Evolutionary conservation across 2,113 vertebrate species (phyloP), one percentile per base, ranked within the genome.

Genomic region (Coptodon bakossiorum): DNA sequence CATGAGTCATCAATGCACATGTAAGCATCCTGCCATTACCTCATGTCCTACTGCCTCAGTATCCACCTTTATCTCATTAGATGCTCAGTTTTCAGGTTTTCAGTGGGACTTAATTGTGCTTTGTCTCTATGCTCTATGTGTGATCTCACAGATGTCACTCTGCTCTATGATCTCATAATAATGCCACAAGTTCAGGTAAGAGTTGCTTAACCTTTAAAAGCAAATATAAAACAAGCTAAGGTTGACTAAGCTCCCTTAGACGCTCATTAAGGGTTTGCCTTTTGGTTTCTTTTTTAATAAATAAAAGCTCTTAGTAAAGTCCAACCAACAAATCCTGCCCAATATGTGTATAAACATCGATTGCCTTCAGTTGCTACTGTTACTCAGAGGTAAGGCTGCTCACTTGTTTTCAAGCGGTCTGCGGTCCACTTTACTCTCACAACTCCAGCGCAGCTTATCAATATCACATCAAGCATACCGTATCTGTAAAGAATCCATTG

Each of bases 401-500:
- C 66, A 89, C 86, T 86, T 87, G 16, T 84, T 11, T 19, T 45
- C 38, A 6, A 73, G 66, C 4, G 40, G 29, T 54, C 24, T 40
- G 17, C 4, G 12, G 22, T 50, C 24, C 9, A 6, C 43, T 7
- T 34, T 45, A 83, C 54, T 48, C 73, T 19, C 40, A 14, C 3
- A 14, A 27, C 17, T 68, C 84, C 85, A 90, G 81, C 43, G 5
- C 7, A 17, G 71, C 34, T 80, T 14, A 83, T 84, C 73, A 80
- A 84, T 86, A 34, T 19, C 59, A 63, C 40, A 45, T 86, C 10
- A 90, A 88, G 85, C 84, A 66, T 2, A 82, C 53, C 83, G 8
- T 36, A 45, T 86, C 81, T 90, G 89, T 45, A 86, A 92, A 89
- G 85, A 94, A 92, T 84, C 29, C 22, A 95, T 68, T 82, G 68